These are phyloP conservation scores for Oxycera nigricornis DNA, from an alignment of 2,888 invertebrate species.

Conservation along the genomic window DNA sequence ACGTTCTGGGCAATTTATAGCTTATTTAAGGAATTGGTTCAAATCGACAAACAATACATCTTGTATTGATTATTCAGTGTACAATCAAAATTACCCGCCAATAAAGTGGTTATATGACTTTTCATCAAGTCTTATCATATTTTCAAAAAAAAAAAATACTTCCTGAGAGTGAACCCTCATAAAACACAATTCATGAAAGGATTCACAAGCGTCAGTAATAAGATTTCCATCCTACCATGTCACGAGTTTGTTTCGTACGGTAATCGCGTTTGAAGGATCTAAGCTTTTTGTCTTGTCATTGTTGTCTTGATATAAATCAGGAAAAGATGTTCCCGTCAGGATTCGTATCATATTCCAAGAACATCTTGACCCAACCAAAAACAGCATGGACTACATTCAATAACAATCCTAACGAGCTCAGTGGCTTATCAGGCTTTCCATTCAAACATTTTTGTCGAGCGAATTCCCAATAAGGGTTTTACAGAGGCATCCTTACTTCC, in stretches of 20 bases:
- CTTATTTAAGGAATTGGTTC: too few species aligned
- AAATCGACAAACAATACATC: too few species aligned
- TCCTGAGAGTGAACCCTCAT: too few species aligned
- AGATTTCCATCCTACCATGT: not conserved
- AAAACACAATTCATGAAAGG: not conserved
- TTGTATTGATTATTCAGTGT: too few species aligned
- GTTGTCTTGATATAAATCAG: not conserved
- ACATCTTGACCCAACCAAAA: not conserved
- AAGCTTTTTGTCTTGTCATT: not conserved
- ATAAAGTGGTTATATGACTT: too few species aligned
- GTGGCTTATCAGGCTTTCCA: slow-evolving; percentile 10
- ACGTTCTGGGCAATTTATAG: too few species aligned
- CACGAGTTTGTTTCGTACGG: not conserved
- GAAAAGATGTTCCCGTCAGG: not conserved
- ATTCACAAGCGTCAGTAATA: not conserved
- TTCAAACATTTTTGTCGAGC: slow-evolving; percentile 8
- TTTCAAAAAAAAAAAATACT: too few species aligned
- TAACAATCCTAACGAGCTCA: slow-evolving; percentile 21
- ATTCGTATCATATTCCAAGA: not conserved
- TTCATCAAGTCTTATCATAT: too few species aligned
- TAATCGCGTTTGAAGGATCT: not conserved
- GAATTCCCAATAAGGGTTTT: slow-evolving; percentile 1
- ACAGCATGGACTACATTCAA: slow-evolving; percentile 1
- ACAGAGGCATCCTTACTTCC: not conserved
- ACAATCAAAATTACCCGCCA: too few species aligned